phyloP scores from a whole-genome alignment of 2,888 invertebrate species.

The Protonemura montana region DNA sequence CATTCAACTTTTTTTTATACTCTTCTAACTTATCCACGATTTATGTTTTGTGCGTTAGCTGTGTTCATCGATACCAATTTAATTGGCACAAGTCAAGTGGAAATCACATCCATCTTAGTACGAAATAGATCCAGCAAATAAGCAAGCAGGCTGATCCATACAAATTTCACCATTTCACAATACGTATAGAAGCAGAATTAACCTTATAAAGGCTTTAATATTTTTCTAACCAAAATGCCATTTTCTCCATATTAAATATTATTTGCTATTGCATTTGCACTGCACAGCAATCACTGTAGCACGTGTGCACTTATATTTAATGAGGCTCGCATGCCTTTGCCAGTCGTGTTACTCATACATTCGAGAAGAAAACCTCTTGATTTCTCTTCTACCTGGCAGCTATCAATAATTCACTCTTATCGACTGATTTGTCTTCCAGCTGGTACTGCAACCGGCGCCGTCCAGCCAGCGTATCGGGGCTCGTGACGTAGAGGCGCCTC shows the following conservation, averaged over 20 bases:
- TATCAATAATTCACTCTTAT: not conserved
- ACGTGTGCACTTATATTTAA: slow-evolving; percentile 3
- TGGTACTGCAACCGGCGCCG: not conserved
- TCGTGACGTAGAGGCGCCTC: not conserved
- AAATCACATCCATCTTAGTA: not conserved
- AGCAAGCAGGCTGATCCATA: not conserved
- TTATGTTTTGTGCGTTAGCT: not conserved
- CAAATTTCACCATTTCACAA: slow-evolving; percentile 4
- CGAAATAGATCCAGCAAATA: not conserved
- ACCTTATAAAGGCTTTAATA: slow-evolving; percentile 1
- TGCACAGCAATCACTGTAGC: not conserved
- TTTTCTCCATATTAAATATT: not conserved
- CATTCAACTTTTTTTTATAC: not conserved
- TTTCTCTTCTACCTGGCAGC: slow-evolving; percentile 5
- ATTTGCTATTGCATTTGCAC: not conserved
- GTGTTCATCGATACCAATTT: not conserved
- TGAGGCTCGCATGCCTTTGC: not conserved
- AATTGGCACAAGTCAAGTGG: not conserved
- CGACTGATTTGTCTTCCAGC: not conserved
- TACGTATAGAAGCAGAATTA: not conserved
- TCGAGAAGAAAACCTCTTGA: not conserved
- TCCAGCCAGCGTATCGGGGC: not conserved
- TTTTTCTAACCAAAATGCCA: not conserved
- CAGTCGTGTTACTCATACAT: not conserved
- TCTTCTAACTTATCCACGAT: not conserved